These are phyloP conservation scores for Phrynosoma blainvillii DNA, from an alignment of 2,113 vertebrate genomes.

Conservation along the genomic window DNA sequence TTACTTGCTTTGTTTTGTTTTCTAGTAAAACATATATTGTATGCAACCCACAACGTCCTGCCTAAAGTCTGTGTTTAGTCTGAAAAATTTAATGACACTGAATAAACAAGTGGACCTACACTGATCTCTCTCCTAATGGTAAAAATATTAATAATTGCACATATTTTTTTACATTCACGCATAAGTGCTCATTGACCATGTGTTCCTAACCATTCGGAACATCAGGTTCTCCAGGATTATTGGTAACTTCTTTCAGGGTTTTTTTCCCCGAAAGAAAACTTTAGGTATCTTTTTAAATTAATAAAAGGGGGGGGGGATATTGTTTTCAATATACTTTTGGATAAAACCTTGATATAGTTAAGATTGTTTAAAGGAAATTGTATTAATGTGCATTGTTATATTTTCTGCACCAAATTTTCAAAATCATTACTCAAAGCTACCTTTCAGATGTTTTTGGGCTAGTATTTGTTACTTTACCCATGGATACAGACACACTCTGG, in stretches of 20 bases:
- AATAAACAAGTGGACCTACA: conserved; percentile 59
- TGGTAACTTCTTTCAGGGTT: conserved; percentile 64
- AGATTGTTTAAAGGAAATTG: not conserved
- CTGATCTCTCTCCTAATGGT: conserved; percentile 66
- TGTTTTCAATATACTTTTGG: not conserved
- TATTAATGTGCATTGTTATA: not conserved
- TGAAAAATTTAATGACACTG: conserved; percentile 59
- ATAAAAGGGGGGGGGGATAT: not conserved
- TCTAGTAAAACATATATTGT: conserved; percentile 67
- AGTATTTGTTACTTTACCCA: not conserved
- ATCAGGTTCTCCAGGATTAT: conserved; percentile 64
- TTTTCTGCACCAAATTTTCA: conserved; percentile 24
- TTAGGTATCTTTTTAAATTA: not conserved
- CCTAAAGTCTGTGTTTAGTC: conserved; percentile 74
- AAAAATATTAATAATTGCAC: conserved; percentile 65
- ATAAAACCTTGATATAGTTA: not conserved
- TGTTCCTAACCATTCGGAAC: conserved; percentile 67
- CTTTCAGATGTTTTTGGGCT: not conserved
- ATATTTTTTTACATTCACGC: conserved; percentile 37
- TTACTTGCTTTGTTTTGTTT: conserved; percentile 65
- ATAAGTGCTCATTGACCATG: conserved; percentile 59
- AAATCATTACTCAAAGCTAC: not conserved
- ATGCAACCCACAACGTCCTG: conserved; percentile 61
- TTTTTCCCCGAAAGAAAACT: conserved; percentile 52
- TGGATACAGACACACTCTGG: not conserved